Base-by-base conservation (phyloP, 1,140 invertebrate species). In the Venustaconcha ellipsiformis region DNA sequence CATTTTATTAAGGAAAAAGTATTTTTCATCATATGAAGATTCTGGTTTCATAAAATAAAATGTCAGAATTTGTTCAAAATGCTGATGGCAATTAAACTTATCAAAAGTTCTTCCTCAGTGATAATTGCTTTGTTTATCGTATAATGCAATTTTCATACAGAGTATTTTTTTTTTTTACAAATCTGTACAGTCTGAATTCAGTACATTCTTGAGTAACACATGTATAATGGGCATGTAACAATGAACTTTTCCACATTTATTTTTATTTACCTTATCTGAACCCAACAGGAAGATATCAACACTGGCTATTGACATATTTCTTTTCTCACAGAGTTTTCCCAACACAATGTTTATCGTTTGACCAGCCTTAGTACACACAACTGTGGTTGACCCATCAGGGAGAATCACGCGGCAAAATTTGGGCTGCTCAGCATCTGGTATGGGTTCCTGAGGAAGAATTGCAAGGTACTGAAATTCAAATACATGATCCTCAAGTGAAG, bases 341-440 rank as follows among this genome's bases (percentile, higher is more conserved):
- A 98, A 93, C 74, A 97, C 91, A 74, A 93, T 92, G 79, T 93
- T 93, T 76, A 97, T 93, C 14, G 93, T 94, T 80, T 96, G 94
- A 56, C 92, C 93, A 87, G 92, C 91, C 88, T 92, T 92, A 18
- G 94, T 93, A 84, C 94, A 93, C 66, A 98, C 95, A 78, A 98
- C 96, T 11, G 96, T 96, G 15, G 96, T 97, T 37, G 96, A 96
- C 65, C 94, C 94, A 91, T 97, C 96, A 6, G 95, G 96, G 70
- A 98, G 92, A 84, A 96, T 94, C 64, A 99, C 95, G 71, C 96
- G 93, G 91, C 96, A 97, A 68, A 97, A 89, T 68, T 83, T 84
- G 48, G 83, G 77, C 30, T 83, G 77, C 18, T 85, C 81, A 23
- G 70, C 80, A 18, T 80, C 80, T 20, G 67, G 67, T 23, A 77